phyloP scores from a whole-genome alignment of 2,113 vertebrate species.

The Hemiprocne comata region DNA sequence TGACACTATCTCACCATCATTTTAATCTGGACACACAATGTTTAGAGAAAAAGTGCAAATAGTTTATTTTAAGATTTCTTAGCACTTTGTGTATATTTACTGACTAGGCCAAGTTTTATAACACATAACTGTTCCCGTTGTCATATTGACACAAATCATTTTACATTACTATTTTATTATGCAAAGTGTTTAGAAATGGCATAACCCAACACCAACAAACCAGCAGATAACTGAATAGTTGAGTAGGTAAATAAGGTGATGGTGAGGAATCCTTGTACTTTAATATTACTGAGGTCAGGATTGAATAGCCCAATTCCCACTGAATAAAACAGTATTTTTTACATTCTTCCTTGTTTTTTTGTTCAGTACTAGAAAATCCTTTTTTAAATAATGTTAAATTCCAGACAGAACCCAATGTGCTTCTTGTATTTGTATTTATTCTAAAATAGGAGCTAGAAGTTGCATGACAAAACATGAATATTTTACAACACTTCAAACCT shows the following conservation, averaged over 20 bases:
- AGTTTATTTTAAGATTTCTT: neutral
- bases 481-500: no score
- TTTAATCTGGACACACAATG: neutral
- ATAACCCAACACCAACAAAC: neutral
- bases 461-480: no score
- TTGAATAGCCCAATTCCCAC: neutral
- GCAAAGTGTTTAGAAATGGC: neutral
- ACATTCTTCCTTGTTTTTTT: neutral
- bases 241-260: neutral
- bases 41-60: neutral
- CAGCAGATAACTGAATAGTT: neutral
- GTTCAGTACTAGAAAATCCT: neutral
- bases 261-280: neutral
- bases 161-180: neutral
- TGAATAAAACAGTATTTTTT: neutral
- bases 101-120: neutral
- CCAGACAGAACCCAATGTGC: neutral
- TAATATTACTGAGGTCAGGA: neutral
- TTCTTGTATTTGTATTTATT: neutral
- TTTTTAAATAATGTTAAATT: neutral
- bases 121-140: neutral
- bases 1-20: neutral
- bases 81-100: rapidly evolving
- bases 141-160: neutral
- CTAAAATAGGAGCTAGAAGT: neutral